Evolutionary conservation across 1,140 invertebrate genomes (phyloP), one percentile per base, ranked within the genome.

Genomic region (Rhagoletis pomonella): DNA sequence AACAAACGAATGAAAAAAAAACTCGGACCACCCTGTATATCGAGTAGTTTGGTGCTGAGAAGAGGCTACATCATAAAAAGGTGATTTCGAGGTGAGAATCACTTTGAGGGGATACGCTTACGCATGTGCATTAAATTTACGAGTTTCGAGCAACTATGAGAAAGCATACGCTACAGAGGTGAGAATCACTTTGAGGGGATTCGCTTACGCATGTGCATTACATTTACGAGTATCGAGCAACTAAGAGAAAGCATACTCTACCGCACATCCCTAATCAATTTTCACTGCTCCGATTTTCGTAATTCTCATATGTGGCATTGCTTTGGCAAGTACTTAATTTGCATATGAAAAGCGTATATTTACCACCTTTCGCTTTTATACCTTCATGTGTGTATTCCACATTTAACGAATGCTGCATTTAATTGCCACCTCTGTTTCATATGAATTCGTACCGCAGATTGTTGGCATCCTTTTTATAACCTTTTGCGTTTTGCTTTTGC

Each of bases 261-360:
- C 9, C 3, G 39, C 29, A 42, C 0, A 39, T 4, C 9, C 19
- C 64, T 39, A 67, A 67, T 39, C 7, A 67, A 67, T 67, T 67
- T 67, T 67, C 64, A 67, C 29, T 67, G 7, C 64, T 39, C 19
- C 9, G 12, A 12, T 67, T 67, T 42, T 67, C 6, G 5, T 3
- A 64, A 4, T 55, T 47, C 39, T 17, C 17, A 73, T 47, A 29
- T 29, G 29, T 29, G 29, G 29, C 1, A 6, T 62, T 39, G 50
- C 55, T 17, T 29, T 29, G 29, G 29, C 29, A 29, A 29, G 29
- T 29, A 29, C 29, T 2, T 59, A 58, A 85, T 85, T 85, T 85
- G 81, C 81, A 85, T 85, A 59, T 59, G 81, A 85, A 85, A 59
- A 62, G n/a, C 81, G 55, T 7, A 29, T 85, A 50, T 85, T 14